phyloP scores from a whole-genome alignment of 2,888 invertebrate genomes.

The Dendrolimus pini region DNA sequence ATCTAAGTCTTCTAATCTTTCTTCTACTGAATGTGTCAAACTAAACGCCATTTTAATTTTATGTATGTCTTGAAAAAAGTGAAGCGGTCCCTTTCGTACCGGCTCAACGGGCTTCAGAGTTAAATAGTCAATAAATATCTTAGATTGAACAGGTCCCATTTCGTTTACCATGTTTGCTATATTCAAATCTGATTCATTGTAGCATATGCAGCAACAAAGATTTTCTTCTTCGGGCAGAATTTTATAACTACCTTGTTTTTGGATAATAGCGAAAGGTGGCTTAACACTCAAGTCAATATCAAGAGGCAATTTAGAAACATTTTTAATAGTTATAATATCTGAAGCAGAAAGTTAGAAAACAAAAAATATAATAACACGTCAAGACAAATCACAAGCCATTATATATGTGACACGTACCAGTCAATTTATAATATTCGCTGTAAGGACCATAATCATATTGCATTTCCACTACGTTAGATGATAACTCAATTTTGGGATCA shows the following conservation, averaged over 20 bases:
- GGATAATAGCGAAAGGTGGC: conserved; percentile 67
- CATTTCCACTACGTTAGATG: conserved; percentile 63
- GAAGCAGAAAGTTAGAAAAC: conserved; percentile 18
- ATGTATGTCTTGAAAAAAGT: conserved; percentile 63
- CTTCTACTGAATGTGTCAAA: conserved; percentile 49
- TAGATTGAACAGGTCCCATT: conserved; percentile 36
- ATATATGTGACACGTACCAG: conserved; percentile 37
- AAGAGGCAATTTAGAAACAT: conserved; percentile 69
- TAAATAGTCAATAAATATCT: conserved; percentile 49
- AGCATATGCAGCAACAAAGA: conserved; percentile 55
- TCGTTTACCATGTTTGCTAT: conserved; percentile 36
- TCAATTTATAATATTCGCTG: conserved; percentile 58
- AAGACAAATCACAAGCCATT: background rate
- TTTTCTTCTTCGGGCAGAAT: conserved; percentile 42
- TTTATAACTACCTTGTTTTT: conserved; percentile 52
- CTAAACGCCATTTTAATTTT: conserved; percentile 64
- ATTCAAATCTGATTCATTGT: conserved; percentile 51
- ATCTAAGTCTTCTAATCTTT: conserved; percentile 58
- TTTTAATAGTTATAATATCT: conserved; percentile 75
- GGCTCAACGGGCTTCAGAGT: conserved; percentile 53
- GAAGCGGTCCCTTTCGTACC: conserved; percentile 37
- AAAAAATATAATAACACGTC: background rate
- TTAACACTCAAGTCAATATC: conserved; percentile 61
- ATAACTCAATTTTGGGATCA: conserved; percentile 74
- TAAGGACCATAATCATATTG: conserved; percentile 65